A percentile compares a stretch with the other conserved stretches of the same genome.
Evolutionary conservation across 2,888 invertebrate genomes (phyloP).

Genomic region (Drosophila neonasuta): DNA sequence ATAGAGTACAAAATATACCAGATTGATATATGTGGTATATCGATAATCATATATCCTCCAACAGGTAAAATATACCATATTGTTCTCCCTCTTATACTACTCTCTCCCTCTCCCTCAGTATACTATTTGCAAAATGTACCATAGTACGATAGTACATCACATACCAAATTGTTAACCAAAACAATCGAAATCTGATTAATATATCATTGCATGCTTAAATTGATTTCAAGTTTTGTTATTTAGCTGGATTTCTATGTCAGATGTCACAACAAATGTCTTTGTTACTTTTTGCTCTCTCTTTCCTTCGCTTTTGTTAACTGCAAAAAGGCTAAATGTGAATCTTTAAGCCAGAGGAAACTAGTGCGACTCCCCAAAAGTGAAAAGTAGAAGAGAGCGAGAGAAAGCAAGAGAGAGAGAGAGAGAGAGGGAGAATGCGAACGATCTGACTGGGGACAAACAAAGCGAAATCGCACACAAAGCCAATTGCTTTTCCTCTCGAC

Average conservation of each 20-base stretch:
- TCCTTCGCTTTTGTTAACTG: background rate
- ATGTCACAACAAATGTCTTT: conserved; percentile 2
- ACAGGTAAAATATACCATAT: no score
- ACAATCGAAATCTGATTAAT: no score
- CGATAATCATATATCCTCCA: no score
- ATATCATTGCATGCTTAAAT: no score
- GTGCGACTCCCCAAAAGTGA: conserved; percentile 5
- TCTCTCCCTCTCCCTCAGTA: no score
- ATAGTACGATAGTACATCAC: no score
- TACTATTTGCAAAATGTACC: no score
- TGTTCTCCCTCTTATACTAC: no score
- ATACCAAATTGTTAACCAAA: no score
- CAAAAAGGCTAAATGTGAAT: conserved; percentile 27
- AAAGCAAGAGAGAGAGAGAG: background rate
- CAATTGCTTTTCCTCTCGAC: conserved; percentile 59
- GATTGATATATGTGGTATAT: no score
- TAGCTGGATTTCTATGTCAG: background rate
- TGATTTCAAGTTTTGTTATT: background rate
- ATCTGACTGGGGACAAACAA: conserved; percentile 49
- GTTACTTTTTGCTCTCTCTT: background rate
- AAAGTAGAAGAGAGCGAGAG: background rate
- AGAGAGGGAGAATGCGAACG: background rate
- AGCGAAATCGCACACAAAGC: conserved; percentile 67
- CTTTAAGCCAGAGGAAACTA: conserved; percentile 8
- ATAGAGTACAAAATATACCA: no score